These are phyloP conservation scores for Leptinotarsa tumamoca DNA, from an alignment of 2,888 invertebrate genomes.

Conservation along the genomic window DNA sequence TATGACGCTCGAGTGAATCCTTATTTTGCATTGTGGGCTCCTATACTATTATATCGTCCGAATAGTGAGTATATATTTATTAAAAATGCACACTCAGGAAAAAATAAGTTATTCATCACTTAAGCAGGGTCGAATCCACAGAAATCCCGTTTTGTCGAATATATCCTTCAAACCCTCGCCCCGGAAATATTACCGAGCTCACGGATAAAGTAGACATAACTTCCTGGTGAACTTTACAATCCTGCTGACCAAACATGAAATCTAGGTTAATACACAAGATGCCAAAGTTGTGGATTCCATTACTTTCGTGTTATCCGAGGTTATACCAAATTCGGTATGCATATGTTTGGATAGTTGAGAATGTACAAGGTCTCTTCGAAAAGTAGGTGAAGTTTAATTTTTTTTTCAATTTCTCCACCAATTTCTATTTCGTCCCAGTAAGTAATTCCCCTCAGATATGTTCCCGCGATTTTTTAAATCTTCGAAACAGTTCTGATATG, in stretches of 20 bases:
- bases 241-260: slow-evolving; percentile 29
- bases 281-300: slow-evolving; percentile 16
- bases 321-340: not conserved
- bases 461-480: too few relatives aligned
- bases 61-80: too few relatives aligned
- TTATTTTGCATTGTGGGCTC: too few relatives aligned
- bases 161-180: not conserved
- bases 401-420: too few relatives aligned
- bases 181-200: slow-evolving; percentile 26
- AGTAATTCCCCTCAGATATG: too few relatives aligned
- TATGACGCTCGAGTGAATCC: too few relatives aligned
- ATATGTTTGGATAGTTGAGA: not conserved
- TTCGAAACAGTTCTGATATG: too few relatives aligned
- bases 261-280: not conserved
- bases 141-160: not conserved
- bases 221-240: slow-evolving; percentile 26
- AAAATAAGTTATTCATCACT: too few relatives aligned
- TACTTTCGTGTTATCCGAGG: not conserved
- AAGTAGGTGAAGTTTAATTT: too few relatives aligned
- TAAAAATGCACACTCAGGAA: too few relatives aligned
- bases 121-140: not conserved
- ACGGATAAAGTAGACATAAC: slow-evolving; percentile 26
- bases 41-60: too few relatives aligned
- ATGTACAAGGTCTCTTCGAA: not conserved
- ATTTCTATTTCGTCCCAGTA: too few relatives aligned